These are phyloP conservation scores for Amblyteles armatorius DNA, from an alignment of 2,888 invertebrate genomes.

Conservation along the genomic window DNA sequence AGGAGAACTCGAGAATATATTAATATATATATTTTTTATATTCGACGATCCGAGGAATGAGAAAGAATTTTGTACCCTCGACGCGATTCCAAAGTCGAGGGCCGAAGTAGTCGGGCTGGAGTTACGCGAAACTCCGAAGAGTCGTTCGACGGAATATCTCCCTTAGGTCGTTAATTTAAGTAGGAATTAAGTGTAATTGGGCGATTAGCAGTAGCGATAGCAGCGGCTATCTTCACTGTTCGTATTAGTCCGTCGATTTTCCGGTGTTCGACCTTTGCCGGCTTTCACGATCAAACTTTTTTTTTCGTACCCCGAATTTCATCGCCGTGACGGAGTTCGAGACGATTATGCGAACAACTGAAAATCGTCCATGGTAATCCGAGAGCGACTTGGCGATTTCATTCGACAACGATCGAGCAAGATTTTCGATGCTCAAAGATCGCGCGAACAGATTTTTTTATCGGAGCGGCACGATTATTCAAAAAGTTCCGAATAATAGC, in stretches of 20 bases:
- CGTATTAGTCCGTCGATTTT: slow-evolving; percentile 28
- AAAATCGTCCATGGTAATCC: neutral
- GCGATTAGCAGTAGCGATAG: neutral
- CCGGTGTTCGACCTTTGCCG: slow-evolving; percentile 3
- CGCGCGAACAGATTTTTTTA: neutral
- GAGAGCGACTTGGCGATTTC: neutral
- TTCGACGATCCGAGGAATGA: neutral
- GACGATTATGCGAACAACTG: slow-evolving; percentile 1
- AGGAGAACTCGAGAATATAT: neutral
- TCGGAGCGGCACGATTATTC: neutral
- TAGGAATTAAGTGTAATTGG: slow-evolving; percentile 40
- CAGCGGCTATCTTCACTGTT: neutral
- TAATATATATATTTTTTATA: neutral
- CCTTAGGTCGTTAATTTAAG: slow-evolving; percentile 10
- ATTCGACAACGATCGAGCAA: neutral
- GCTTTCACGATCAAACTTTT: neutral
- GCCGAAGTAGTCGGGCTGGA: slow-evolving; percentile 12
- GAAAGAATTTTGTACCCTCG: slow-evolving; percentile 16
- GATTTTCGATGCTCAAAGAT: neutral
- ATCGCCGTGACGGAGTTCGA: neutral
- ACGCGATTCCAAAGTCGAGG: slow-evolving; percentile 35
- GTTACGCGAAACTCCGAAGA: slow-evolving; percentile 14
- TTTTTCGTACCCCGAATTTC: neutral
- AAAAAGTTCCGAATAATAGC: neutral
- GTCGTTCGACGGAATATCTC: slow-evolving; percentile 23